Conservation (phyloP, 2,888 invertebrate genomes). For the Mesoligia furuncula region DNA sequence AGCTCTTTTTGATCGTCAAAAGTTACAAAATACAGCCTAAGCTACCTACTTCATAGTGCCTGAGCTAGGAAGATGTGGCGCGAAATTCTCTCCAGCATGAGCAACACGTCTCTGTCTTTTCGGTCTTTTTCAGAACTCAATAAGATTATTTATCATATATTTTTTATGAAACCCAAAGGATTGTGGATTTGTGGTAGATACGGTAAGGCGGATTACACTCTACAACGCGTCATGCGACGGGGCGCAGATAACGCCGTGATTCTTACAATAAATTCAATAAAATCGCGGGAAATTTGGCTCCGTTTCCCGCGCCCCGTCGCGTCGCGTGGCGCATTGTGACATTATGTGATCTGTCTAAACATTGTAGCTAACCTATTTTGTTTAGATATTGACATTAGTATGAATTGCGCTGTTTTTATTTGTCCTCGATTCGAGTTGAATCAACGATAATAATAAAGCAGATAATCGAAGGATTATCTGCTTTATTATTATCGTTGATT, state of each 20-base stretch:
- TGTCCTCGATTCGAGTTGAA: conserved; percentile 17
- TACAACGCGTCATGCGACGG: not conserved
- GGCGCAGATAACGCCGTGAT: not conserved
- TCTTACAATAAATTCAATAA: not conserved
- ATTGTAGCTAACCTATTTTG: conserved; percentile 8
- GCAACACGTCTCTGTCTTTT: not conserved
- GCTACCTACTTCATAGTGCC: not conserved
- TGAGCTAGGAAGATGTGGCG: no score
- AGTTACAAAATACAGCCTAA: not conserved
- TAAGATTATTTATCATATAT: not conserved
- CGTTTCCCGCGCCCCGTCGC: not conserved
- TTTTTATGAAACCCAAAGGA: conserved; percentile 18
- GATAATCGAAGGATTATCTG: conserved; percentile 11
- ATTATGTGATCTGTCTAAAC: not conserved
- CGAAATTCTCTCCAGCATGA: not conserved
- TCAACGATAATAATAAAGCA: conserved; percentile 35
- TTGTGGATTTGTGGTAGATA: conserved; percentile 9
- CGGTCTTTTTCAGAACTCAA: not conserved
- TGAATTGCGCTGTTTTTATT: not conserved
- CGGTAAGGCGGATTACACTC: not conserved
- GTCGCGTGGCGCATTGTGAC: not conserved
- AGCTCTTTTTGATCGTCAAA: not conserved
- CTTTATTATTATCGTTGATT: no score
- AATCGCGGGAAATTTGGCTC: not conserved
- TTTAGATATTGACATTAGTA: not conserved